phyloP scores from a whole-genome alignment of 2,797 vertebrate species.

The Peromyscus nudipes region DNA sequence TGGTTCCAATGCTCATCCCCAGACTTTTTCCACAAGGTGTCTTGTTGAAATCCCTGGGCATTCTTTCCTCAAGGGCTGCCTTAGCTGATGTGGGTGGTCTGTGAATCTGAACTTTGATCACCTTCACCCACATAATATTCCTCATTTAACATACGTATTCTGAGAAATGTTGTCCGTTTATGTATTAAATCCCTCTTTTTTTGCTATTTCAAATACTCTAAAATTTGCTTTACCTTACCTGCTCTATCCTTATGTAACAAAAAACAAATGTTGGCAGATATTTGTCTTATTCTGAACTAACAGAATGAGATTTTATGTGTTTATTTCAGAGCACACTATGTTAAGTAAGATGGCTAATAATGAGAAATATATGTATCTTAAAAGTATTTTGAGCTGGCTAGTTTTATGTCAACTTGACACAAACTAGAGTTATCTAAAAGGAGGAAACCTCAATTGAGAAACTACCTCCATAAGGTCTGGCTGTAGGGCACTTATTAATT shows the following conservation, averaged over 20 bases:
- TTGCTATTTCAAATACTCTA: background rate
- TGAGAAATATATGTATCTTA: constrained; percentile 1
- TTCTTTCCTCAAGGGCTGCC: background rate
- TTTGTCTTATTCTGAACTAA: constrained; percentile 26
- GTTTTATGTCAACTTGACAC: background rate
- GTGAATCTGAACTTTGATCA: constrained; percentile 1
- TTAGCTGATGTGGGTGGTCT: background rate
- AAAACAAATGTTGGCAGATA: background rate
- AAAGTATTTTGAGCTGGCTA: background rate
- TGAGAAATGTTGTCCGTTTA: background rate
- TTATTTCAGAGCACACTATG: background rate
- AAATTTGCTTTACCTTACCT: background rate
- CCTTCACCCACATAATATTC: background rate
- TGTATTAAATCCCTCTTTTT: background rate
- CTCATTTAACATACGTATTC: background rate
- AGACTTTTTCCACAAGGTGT: background rate
- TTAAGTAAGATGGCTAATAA: background rate
- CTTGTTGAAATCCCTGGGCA: background rate
- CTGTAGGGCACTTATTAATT: background rate
- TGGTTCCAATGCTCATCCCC: background rate
- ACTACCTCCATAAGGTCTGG: background rate
- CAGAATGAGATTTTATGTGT: background rate
- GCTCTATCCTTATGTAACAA: background rate
- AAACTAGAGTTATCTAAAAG: background rate
- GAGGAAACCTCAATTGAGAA: background rate